phyloP scores from a whole-genome alignment of 2,113 vertebrate species.

The Odobenus rosmarus region DNA sequence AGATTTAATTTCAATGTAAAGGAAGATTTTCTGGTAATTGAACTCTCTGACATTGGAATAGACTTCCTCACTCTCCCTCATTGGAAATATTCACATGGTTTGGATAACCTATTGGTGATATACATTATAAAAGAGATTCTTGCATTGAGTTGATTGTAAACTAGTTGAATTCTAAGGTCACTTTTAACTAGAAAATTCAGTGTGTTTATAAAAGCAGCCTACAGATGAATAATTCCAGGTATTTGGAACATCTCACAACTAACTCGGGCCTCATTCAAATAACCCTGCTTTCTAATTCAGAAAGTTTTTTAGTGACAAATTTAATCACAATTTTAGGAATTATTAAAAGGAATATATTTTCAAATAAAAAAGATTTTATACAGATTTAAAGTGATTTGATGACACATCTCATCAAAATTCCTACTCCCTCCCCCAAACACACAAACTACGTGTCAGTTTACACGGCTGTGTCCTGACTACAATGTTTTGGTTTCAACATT shows the following conservation, averaged over 20 bases:
- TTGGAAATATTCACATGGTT: neutral
- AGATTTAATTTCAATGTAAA: neutral
- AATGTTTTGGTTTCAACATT: neutral
- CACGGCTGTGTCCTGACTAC: neutral
- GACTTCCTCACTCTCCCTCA: neutral
- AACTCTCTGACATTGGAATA: neutral
- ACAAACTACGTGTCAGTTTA: neutral
- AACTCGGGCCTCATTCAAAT: neutral
- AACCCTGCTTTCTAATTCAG: neutral
- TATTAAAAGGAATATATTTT: conserved; percentile 50
- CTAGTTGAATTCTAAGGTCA: conserved; percentile 23
- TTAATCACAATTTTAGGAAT: conserved; percentile 33
- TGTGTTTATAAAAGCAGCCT: neutral
- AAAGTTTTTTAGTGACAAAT: conserved; percentile 10
- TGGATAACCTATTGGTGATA: neutral
- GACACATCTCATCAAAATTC: neutral
- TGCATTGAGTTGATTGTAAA: neutral
- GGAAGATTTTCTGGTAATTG: conserved; percentile 48
- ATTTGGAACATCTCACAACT: neutral
- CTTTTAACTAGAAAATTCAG: neutral
- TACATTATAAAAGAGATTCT: neutral
- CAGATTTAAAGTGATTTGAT: neutral
- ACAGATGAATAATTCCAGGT: neutral
- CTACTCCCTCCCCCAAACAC: neutral
- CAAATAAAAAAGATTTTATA: neutral